Conservation (phyloP, 2,888 invertebrate genomes). For the Torymus auratus region DNA sequence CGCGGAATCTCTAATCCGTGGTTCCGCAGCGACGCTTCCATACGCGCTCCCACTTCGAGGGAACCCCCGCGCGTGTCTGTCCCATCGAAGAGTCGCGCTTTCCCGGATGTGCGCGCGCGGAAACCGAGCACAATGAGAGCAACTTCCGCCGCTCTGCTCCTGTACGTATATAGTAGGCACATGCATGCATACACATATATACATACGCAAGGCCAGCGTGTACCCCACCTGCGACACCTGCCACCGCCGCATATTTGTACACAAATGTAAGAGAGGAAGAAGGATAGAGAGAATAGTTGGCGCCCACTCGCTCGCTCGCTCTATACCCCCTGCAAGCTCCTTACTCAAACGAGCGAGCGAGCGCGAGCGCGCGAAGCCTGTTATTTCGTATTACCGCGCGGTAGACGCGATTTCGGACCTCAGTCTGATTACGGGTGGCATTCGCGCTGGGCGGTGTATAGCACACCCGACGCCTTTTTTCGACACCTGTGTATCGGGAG, state of each 20-base stretch:
- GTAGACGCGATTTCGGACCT: constrained; percentile 58
- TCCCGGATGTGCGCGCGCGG: constrained; percentile 72
- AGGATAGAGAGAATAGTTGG: neutral
- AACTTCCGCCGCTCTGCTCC: constrained; percentile 67
- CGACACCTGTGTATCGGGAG: constrained; percentile 30
- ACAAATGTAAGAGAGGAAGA: constrained; percentile 37
- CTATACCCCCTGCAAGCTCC: constrained; percentile 32
- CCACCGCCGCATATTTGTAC: constrained; percentile 28
- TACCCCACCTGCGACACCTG: constrained; percentile 30
- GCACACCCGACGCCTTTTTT: constrained; percentile 35
- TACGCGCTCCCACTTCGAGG: neutral
- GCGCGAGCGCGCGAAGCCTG: neutral
- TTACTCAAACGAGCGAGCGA: neutral
- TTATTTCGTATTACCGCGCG: no score
- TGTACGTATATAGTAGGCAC: constrained; percentile 52
- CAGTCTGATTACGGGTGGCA: constrained; percentile 76
- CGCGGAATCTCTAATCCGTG: constrained; percentile 73
- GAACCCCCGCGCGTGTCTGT: neutral
- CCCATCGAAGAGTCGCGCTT: constrained; percentile 63
- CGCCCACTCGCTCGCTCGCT: neutral
- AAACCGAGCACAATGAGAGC: constrained; percentile 64
- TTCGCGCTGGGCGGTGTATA: constrained; percentile 65
- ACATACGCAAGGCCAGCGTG: constrained; percentile 69
- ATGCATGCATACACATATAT: no score
- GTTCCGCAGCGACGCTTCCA: constrained; percentile 68